Percentiles rank a stretch among this genome's conserved stretches.
Evolutionary conservation across 2,797 vertebrate species (phyloP).

Genomic region (Gobionotothen gibberifrons): DNA sequence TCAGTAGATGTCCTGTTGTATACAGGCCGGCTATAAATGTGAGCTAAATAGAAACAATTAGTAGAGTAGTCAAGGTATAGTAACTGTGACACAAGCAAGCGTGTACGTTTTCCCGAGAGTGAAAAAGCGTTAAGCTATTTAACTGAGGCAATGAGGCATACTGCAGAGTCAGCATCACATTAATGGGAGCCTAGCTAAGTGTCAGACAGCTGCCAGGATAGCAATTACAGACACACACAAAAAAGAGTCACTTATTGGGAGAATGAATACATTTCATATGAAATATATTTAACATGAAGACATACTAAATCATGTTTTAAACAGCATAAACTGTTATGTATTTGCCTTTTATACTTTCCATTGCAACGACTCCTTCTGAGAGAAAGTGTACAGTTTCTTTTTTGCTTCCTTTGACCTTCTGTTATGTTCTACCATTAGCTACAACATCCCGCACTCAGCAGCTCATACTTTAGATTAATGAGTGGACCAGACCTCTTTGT

Average conservation of each 20-base stretch:
- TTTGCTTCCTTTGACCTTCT: not conserved
- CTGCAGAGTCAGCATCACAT: conserved; percentile 62
- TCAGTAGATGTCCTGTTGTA: conserved; percentile 18
- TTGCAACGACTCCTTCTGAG: not conserved
- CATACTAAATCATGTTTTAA: conserved; percentile 1
- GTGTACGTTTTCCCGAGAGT: conserved; percentile 62
- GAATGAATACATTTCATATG: not conserved
- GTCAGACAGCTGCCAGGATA: conserved; percentile 56
- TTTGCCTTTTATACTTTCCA: not conserved
- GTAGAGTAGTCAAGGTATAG: conserved; percentile 49
- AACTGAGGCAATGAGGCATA: conserved; percentile 68
- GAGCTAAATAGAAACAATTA: conserved; percentile 26
- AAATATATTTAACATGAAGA: conserved; percentile 3
- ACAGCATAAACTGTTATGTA: not conserved
- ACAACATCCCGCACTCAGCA: not conserved
- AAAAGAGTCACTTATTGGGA: conserved; percentile 27
- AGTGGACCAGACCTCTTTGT: not conserved
- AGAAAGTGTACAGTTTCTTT: not conserved
- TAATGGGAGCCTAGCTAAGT: conserved; percentile 55
- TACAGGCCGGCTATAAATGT: conserved; percentile 9
- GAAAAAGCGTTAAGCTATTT: conserved; percentile 67
- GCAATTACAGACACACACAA: conserved; percentile 39
- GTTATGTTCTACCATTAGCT: not conserved
- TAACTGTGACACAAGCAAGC: conserved; percentile 59
- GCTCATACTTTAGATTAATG: not conserved